A percentile compares a stretch with the other conserved stretches of the same genome.
These are phyloP conservation scores for Ateles fusciceps DNA, from an alignment of 2,797 vertebrate species.

Conservation along the genomic window DNA sequence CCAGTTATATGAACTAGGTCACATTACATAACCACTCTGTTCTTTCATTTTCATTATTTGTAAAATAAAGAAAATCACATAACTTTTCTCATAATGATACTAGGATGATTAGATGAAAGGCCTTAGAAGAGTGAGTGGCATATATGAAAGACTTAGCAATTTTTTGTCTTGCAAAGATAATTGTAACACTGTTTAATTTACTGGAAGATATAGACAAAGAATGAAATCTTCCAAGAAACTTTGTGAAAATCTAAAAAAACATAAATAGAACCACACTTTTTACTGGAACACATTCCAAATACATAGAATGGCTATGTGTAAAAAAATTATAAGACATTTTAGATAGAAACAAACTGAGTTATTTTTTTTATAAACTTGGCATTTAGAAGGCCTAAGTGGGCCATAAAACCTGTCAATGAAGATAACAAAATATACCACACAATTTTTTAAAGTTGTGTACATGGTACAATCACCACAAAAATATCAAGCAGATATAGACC, in stretches of 20 bases:
- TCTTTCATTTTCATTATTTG: neutral
- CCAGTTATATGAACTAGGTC: too few relatives aligned
- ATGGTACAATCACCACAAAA: neutral
- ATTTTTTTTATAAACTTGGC: neutral
- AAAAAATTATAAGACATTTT: neutral
- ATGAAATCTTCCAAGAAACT: neutral
- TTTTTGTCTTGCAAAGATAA: neutral
- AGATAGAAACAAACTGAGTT: neutral
- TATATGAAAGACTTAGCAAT: neutral
- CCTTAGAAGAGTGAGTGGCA: neutral
- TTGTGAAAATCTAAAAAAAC: neutral
- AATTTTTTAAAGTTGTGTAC: neutral
- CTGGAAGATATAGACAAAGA: neutral
- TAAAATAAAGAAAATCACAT: neutral
- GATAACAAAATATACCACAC: neutral
- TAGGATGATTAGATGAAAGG: neutral
- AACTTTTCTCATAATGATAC: neutral
- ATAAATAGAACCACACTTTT: neutral
- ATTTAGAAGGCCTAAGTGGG: neutral
- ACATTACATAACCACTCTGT: neutral
- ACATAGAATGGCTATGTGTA: neutral
- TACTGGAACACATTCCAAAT: neutral
- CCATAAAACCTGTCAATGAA: neutral
- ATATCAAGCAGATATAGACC: neutral
- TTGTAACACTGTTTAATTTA: neutral